Evolutionary conservation across 1,140 invertebrate species (phyloP), one percentile per base, ranked within the genome.

Genomic region (Drosophila neocordata): DNA sequence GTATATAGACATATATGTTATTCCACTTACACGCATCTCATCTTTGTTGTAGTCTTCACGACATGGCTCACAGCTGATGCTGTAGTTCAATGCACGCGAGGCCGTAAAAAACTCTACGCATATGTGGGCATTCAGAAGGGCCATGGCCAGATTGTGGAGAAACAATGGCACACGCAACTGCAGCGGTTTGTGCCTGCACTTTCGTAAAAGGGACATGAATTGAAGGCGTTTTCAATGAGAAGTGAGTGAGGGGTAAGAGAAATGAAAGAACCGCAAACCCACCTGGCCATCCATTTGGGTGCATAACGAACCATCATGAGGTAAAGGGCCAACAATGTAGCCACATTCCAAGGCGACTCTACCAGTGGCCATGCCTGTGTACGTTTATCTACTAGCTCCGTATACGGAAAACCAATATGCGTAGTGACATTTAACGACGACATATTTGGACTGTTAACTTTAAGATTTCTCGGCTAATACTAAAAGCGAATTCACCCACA

Each of bases 11-110:
- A 12, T 11, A 6, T 31, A 31, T 20, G 0, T 11, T n/a, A 13
- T 69, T 13, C 24, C 55, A 87, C 93, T 96, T 95, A 87, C 82
- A 35, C 82, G 82, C 65, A 98, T 92, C 93, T 98, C 97, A 92
- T 97, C 95, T 9, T 95, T 94, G 88, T 97, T 94, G 70, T 96
- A 94, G 37, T 95, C 94, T 74, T 97, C 96, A 64, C 94, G 94
- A 73, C 98, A 97, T 1, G 97, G 96, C 91, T 98, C 97, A 91
- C 97, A 99, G 13, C 96, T 95, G 90, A 97, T 97, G 91, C 95
- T 98, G 90, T 98, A 99, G 61, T 94, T 94, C 64, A 97, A 92
- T 81, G 94, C 94, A 48, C 94, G 95, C 13, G 96, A 95, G 27
- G 96, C 94, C 59, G 95, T 93, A 63, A 95, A 92, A 31, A 98